phyloP scores from a whole-genome alignment of 2,888 invertebrate species.

The Pachymerium ferrugineum region DNA sequence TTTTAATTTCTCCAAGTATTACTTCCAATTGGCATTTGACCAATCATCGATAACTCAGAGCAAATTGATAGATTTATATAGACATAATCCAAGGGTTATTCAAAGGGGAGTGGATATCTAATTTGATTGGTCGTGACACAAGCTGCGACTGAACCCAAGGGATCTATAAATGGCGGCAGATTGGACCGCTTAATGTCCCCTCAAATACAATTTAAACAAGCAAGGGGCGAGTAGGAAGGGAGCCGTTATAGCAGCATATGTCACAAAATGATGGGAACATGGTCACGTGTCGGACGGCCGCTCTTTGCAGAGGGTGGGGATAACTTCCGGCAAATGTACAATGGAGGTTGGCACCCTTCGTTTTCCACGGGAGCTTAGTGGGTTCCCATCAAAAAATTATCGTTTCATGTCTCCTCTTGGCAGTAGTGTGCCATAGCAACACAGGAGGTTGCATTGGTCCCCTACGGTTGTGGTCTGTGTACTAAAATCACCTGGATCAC shows the following conservation, averaged over 20 bases:
- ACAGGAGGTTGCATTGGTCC: no score
- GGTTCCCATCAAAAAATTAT: neutral
- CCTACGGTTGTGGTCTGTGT: neutral
- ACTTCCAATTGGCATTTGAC: constrained; percentile 7
- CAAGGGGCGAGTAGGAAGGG: neutral
- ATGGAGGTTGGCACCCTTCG: neutral
- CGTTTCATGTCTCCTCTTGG: neutral
- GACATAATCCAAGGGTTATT: neutral
- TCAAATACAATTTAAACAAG: constrained; percentile 13
- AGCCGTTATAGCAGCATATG: neutral
- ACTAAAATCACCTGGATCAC: neutral
- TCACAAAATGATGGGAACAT: neutral
- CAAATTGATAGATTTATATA: neutral
- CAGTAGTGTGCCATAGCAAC: neutral
- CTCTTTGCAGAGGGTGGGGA: neutral
- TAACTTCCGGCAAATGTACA: neutral
- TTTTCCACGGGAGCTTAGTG: neutral
- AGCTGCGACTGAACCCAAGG: neutral
- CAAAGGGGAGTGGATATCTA: neutral
- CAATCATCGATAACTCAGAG: neutral
- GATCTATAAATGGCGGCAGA: constrained; percentile 13
- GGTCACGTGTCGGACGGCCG: neutral
- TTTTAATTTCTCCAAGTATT: neutral
- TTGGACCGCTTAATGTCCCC: constrained; percentile 2
- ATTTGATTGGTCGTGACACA: neutral